phyloP scores from a whole-genome alignment of 2,113 vertebrate genomes.

The Dromiciops gliroides region DNA sequence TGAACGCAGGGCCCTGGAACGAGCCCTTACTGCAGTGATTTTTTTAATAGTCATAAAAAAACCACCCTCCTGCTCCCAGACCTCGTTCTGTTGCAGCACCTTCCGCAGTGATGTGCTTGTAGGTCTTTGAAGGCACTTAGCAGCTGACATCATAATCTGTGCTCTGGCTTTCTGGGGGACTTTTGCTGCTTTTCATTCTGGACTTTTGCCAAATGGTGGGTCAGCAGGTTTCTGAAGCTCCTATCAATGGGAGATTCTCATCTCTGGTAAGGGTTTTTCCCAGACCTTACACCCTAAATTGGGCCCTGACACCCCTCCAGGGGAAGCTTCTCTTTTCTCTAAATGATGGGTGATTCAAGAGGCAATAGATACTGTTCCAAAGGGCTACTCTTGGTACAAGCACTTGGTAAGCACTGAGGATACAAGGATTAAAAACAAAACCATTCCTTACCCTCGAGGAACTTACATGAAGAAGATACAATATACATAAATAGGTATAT shows the following conservation, averaged over 20 bases:
- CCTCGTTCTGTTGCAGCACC: conserved; percentile 38
- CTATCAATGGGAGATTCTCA: background rate
- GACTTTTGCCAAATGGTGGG: background rate
- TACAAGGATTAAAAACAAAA: background rate
- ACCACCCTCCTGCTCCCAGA: background rate
- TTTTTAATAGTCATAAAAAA: conserved; percentile 46
- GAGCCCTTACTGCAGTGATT: conserved; percentile 46
- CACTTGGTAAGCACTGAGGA: background rate
- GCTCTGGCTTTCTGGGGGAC: conserved; percentile 43
- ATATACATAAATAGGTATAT: background rate
- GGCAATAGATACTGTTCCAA: background rate
- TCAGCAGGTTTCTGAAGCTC: background rate
- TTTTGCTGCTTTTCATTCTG: conserved; percentile 27
- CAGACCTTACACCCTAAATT: background rate
- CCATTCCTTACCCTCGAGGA: background rate
- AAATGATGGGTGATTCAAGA: background rate
- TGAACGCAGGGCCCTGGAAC: conserved; percentile 29
- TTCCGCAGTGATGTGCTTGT: conserved; percentile 14
- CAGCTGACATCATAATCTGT: conserved; percentile 49
- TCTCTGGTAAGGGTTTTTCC: background rate
- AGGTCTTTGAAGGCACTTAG: conserved; percentile 55
- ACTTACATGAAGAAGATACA: background rate
- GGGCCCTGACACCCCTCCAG: background rate
- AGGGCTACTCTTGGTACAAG: background rate
- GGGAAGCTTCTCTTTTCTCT: background rate